Evolutionary conservation across 1,140 invertebrate genomes (phyloP), one percentile per base, ranked within the genome.

Genomic region (Lepidurus couesii): DNA sequence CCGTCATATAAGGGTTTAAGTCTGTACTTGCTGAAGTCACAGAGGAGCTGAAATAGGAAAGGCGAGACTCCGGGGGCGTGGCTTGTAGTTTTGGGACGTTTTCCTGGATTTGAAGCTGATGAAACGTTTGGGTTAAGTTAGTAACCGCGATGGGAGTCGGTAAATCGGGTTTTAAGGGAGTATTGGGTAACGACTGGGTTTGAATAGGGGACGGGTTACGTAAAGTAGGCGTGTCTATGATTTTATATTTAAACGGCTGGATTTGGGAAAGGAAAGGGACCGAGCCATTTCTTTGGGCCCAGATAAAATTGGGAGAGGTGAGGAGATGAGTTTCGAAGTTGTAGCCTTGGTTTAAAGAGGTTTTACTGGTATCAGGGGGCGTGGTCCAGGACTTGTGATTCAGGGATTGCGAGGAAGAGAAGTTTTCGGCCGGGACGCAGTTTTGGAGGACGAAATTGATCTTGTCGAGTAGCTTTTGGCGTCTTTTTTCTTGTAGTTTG

Each of bases 1-100:
- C 42, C 16, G 74, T 42, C 78, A 79, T 79, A 44, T 79, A 79
- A 34, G 78, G 78, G n/a, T 44, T 75, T 74, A 79, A 34, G 47
- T 79, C 78, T 24, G 78, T 79, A 74, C 78, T 79, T 8, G 75
- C 7, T 13, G 53, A 65, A 16, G 13, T 21, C 21, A 65, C n/a
- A 16, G 16, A n/a, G 53, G 16, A 65, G 53, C 53, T 65, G 13
- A 65, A n/a, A n/a, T 65, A 21, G 6, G 53, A 65, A 21, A 65
- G 53, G 53, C 53, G 53, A n/a, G 53, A 65, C 13, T 65, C 53
- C 5, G 53, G n/a, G 13, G 53, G 53, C 13, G 53, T 13, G 9
- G 53, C 21, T 65, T 65, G 8, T 13, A 21, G 13, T 7, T 21
- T 65, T 13, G 53, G 1, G 21, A 65, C 53, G 8, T 65, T 65